A percentile compares a stretch with the other conserved stretches of the same genome.
phyloP scores from a whole-genome alignment of 2,113 vertebrate genomes.

The Mustela nigripes region DNA sequence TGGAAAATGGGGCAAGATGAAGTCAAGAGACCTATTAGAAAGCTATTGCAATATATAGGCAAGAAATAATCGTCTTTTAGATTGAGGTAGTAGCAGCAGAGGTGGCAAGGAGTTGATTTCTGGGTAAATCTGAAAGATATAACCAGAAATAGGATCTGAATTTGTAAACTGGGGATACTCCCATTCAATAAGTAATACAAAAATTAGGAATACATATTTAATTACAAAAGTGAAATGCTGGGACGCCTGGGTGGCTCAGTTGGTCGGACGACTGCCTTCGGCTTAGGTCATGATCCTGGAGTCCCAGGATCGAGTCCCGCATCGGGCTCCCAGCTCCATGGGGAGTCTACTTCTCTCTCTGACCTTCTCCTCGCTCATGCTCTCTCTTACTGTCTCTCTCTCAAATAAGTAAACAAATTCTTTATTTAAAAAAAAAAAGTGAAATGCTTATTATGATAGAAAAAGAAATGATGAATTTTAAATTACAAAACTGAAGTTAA shows the following conservation, averaged over 20 bases:
- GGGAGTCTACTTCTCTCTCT: no score
- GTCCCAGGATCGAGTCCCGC: no score
- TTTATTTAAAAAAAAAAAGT: background rate
- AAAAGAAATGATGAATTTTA: background rate
- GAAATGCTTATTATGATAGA: background rate
- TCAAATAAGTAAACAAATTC: no score
- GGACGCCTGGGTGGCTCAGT: no score
- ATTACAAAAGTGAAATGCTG: background rate
- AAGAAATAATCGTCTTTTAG: background rate
- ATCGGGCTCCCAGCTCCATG: no score
- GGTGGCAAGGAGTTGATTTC: background rate
- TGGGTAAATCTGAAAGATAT: background rate
- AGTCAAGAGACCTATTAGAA: background rate
- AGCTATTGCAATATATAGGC: background rate
- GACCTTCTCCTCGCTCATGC: no score
- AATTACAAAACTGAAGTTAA: constrained; percentile 33
- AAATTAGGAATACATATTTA: background rate
- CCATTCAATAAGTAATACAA: constrained; percentile 19
- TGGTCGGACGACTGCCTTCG: no score
- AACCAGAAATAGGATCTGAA: background rate
- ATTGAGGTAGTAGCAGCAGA: background rate
- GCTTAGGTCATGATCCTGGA: no score
- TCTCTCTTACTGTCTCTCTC: no score
- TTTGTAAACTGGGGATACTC: background rate
- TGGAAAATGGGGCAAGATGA: background rate